Evolutionary conservation across 53 echinoderm and acorn worm species (phyloP).

Genomic region (Temnopleurus reevesii): DNA sequence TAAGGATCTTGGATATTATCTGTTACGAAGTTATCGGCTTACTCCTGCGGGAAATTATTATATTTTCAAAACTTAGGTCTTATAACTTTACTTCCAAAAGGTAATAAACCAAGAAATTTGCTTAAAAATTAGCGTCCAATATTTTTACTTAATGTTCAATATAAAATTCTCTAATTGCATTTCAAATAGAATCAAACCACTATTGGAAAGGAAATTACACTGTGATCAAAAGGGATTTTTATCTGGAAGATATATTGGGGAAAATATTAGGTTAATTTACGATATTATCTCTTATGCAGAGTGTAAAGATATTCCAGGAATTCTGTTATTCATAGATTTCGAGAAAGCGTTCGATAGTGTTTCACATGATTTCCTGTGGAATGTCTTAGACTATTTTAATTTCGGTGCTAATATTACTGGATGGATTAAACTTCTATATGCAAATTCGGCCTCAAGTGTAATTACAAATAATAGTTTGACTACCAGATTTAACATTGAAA

Average conservation of each 20-base stretch:
- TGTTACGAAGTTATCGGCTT: background rate
- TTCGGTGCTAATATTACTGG: background rate
- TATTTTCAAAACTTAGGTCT: background rate
- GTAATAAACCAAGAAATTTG: background rate
- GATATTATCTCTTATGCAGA: background rate
- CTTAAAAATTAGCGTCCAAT: background rate
- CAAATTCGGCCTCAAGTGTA: background rate
- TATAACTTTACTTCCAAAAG: background rate
- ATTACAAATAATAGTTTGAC: background rate
- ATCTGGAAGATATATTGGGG: background rate
- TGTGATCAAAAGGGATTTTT: background rate
- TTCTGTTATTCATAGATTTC: background rate
- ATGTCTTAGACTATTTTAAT: background rate
- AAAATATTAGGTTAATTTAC: background rate
- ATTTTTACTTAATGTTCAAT: background rate
- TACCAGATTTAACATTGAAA: background rate
- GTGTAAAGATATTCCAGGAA: background rate
- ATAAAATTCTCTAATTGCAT: background rate
- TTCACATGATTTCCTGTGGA: slow-evolving; percentile 9
- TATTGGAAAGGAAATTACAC: background rate
- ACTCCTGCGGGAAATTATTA: background rate
- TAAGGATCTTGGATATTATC: background rate
- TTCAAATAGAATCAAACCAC: background rate
- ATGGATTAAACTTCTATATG: background rate
- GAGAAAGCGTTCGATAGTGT: background rate